These are phyloP conservation scores for Melanotaenia nigrans DNA, from an alignment of 2,797 vertebrate genomes.

Conservation along the genomic window DNA sequence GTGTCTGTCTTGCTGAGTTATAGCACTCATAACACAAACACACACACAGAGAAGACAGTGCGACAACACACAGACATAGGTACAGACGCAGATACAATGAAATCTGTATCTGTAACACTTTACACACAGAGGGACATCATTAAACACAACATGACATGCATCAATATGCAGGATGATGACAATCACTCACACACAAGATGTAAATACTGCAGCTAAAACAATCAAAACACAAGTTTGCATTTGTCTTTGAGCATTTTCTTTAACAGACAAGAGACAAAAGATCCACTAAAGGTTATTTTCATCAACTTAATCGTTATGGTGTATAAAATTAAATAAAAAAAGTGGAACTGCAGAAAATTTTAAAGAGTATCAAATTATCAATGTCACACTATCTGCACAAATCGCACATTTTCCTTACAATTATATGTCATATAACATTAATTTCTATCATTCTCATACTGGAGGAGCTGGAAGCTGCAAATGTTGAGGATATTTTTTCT, in stretches of 20 bases:
- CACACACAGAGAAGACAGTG: conserved; percentile 50
- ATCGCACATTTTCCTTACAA: background rate
- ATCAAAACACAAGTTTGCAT: background rate
- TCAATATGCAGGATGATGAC: conserved; percentile 20
- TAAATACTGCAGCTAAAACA: conserved; percentile 5
- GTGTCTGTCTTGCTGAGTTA: conserved; percentile 82
- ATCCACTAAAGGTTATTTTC: background rate
- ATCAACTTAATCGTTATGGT: background rate
- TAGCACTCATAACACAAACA: conserved; percentile 83
- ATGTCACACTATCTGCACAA: background rate
- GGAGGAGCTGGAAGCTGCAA: background rate
- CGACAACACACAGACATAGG: conserved; percentile 26
- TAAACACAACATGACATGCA: conserved; percentile 37
- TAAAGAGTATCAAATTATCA: background rate
- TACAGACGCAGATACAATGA: conserved; percentile 29
- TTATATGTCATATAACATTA: background rate
- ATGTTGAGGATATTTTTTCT: background rate
- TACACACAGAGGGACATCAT: conserved; percentile 33
- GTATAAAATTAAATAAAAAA: background rate
- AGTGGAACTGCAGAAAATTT: background rate
- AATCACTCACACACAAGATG: conserved; percentile 18
- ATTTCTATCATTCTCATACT: background rate
- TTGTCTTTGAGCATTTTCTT: background rate
- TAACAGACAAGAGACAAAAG: background rate
- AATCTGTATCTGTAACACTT: conserved; percentile 42